Base-by-base conservation (phyloP, 2,888 invertebrate genomes). In the Papilio demoleus region DNA sequence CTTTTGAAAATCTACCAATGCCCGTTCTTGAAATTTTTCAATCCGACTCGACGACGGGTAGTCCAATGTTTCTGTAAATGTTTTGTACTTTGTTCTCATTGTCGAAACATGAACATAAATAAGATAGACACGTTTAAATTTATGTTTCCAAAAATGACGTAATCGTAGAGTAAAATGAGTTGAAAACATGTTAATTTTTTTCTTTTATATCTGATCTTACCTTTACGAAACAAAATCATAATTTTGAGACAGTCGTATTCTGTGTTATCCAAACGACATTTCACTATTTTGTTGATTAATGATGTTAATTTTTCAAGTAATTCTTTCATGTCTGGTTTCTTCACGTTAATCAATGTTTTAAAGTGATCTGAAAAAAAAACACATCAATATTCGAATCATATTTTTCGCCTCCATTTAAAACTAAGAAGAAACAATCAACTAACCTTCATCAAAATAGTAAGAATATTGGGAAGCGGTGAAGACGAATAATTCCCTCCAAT, bases 201-300 rank as follows among this genome's bases (percentile, higher is more conserved):
- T 14, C 19, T 36, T 27, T 22, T 24, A 12, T 19, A 42, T 63
- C 1, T 36, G 12, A 19, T 38, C 17, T 84, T 88, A 97, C 97
- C 97, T 86, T 96, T 94, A 86, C 96, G 96, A 84, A 97, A 97
- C 5, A 97, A 91, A 5, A 97, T 94, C 11, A 96, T 92, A 0
- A 96, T 96, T 82, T 97, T 97, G n/a, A 98, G 89, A 84, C 96
- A 97, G 45, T 97, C 96, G 79, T 95, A 96, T 81, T 98, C 97
- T 0, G 96, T 95, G 81, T 96, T 95, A 83, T 98, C 97, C 19
- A 97, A 94, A 73, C 94, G 90, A 65, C 95, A 88, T 9, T 94
- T 87, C 8, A 94, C 92, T 77, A 97, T 94, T 76, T 95, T 93
- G 36, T 94, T 93, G 65, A 96, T 88, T 0, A 96, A 89, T 74